Base-by-base conservation (phyloP, 2,888 invertebrate genomes). In the Tenthredo livida region DNA sequence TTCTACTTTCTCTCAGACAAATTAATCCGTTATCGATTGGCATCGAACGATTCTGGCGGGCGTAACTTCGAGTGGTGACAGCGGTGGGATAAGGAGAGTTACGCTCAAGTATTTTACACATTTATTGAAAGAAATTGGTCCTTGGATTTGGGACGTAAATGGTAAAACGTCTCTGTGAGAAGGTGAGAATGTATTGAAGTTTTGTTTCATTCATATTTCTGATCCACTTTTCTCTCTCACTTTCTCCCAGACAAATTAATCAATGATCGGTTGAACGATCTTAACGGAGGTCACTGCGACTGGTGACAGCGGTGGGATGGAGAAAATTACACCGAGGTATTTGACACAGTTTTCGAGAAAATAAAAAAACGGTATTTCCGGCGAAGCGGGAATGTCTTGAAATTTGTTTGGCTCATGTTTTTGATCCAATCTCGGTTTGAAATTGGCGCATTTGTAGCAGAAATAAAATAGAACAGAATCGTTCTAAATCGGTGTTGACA, bases 221-320 rank as follows among this genome's bases (percentile, higher is more conserved):
- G 33, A 40, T 40, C 7, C 9, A 9, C 9, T 40, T 40, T 40
- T 40, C 40, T 15, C 47, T 47, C 5, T 47, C 17, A 47, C 25
- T 29, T 65, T 65, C 10, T 29, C 65, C 2, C 65, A 21, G 58
- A 58, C 7, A 58, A 21, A 58, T 58, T 58, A 58, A 65, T 65
- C 65, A 65, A 25, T 25, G 12, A 15, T 21, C 25, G 10, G 21
- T 2, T 29, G 2, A 9, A 15, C 33, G 33, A 33, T 15, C 17
- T 47, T 15, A 15, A 17, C 47, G 47, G 47, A 5, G 15, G 17
- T 47, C 15, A 47, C 15, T 47, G 47, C 21, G 17, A 2, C 7
- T 21, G 40, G 72, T 72, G 72, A 6, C 72, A 72, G 72, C 72
- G 37, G 72, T 72, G 72, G 40, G 40, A 72, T 72, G n/a, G 15